Base-by-base conservation (phyloP, 2,113 vertebrate genomes). In the Embiotoca jacksoni region DNA sequence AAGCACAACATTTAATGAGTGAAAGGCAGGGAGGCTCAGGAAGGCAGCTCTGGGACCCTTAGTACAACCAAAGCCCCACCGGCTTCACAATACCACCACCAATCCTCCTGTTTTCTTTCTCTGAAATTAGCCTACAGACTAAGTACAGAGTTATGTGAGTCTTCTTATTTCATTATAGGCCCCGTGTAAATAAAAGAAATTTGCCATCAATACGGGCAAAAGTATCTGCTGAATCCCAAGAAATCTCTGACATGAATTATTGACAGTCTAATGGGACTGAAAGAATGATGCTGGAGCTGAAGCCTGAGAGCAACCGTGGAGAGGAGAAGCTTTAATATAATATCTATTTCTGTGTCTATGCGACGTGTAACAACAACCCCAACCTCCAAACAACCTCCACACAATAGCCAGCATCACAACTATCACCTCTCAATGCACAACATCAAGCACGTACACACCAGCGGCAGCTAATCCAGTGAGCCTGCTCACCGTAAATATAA, bases 181-280 rank as follows among this genome's bases (percentile, higher is more conserved):
- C 87, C 91, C 81, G 91, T 88, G 92, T 93, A 94, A 97, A 96
- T 95, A 94, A 95, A 95, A 95, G 87, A 95, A 95, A 93, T 95
- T 96, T 82, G 90, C 94, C 95, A 95, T 96, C 95, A 96, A 94
- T 96, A 95, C 94, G 1, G 7, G 91, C 84, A 85, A 95, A 94
- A 92, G 90, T 94, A 95, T 96, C 94, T 96, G 95, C 94, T 95
- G 94, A 96, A 95, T 93, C 94, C 93, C 67, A 73, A 92, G 95
- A 95, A 97, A 96, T 96, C 92, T 89, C 88, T 69, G 83, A 83
- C 92, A 97, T 97, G 95, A 98, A 97, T 98, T 96, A 97, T 96
- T 96, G 94, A 97, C 92, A 91, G 90, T 94, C 95, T 96, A 93
- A 88, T 91, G 95, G 96, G 96, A 96, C 94, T 93, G 93, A 93